Percentiles rank a stretch among this genome's conserved stretches.
Conservation (phyloP, 2,113 vertebrate species). For the Gulo gulo region DNA sequence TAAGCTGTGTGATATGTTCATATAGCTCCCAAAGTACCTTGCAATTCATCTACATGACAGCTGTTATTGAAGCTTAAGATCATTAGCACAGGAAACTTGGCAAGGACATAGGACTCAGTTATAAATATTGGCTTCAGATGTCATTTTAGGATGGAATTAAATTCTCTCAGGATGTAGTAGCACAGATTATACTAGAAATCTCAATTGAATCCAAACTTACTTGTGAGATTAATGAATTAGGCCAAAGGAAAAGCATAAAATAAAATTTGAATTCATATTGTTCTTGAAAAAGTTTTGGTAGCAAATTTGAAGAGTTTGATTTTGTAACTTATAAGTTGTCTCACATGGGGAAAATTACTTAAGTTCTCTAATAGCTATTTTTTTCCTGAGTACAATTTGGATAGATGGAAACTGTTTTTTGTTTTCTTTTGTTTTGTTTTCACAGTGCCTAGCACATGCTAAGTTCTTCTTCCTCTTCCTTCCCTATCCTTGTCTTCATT, state of each 20-base stretch:
- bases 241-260: slow-evolving; percentile 34
- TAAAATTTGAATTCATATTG: slow-evolving; percentile 27
- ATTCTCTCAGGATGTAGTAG: slow-evolving; percentile 66
- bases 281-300: slow-evolving; percentile 9
- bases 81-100: slow-evolving; percentile 76
- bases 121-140: slow-evolving; percentile 77
- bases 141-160: slow-evolving; percentile 70
- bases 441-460: not conserved
- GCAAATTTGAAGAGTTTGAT: not conserved
- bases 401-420: not conserved
- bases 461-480: not conserved
- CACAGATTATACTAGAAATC: slow-evolving; percentile 53
- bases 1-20: slow-evolving; percentile 66
- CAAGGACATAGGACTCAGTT: slow-evolving; percentile 65
- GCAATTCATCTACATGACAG: slow-evolving; percentile 76
- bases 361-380: not conserved
- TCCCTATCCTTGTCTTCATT: not conserved
- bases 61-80: slow-evolving; percentile 75
- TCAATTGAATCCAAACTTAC: slow-evolving; percentile 41
- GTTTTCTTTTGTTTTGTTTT: not conserved
- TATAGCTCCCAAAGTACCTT: slow-evolving; percentile 72
- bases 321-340: not conserved
- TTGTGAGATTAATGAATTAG: slow-evolving; percentile 56
- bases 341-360: not conserved
- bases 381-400: not conserved